phyloP scores from a whole-genome alignment of 2,888 invertebrate genomes.

The Belgica antarctica region DNA sequence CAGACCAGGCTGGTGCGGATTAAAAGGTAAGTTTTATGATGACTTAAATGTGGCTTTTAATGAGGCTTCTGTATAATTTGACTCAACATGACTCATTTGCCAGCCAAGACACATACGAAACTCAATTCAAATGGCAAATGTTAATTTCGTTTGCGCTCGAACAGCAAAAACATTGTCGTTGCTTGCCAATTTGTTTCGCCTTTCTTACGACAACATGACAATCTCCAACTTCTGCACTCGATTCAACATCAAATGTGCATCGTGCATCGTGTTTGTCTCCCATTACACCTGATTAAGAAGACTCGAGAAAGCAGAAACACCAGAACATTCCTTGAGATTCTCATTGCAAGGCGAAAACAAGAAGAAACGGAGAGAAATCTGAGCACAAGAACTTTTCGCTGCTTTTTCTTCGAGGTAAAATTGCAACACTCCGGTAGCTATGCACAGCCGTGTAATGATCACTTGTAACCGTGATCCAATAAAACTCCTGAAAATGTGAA shows the following conservation, averaged over 20 bases:
- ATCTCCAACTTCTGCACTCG: slow-evolving; percentile 25
- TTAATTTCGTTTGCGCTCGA: too few relatives aligned
- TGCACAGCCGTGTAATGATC: not conserved
- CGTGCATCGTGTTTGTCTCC: slow-evolving; percentile 23
- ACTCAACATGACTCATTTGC: slow-evolving; percentile 17
- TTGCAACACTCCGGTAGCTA: not conserved
- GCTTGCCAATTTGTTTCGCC: slow-evolving; percentile 28
- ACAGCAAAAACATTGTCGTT: slow-evolving; percentile 23
- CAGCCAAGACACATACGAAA: not conserved
- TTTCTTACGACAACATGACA: slow-evolving; percentile 24
- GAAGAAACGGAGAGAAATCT: slow-evolving; percentile 19
- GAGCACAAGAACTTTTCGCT: not conserved
- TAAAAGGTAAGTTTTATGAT: slow-evolving; percentile 34
- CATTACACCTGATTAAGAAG: slow-evolving; percentile 41
- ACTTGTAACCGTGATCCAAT: not conserved
- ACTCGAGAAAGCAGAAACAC: not conserved
- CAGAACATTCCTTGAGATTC: slow-evolving; percentile 30
- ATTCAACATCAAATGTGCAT: slow-evolving; percentile 20
- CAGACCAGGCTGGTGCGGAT: not conserved
- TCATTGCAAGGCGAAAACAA: not conserved
- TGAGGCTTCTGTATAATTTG: slow-evolving; percentile 34
- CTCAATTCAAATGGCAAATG: too few relatives aligned
- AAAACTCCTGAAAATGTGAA: too few relatives aligned
- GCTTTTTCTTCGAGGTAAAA: slow-evolving; percentile 1
- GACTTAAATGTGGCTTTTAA: slow-evolving; percentile 34